Conservation (phyloP, 2,113 vertebrate genomes). For the Hyaena hyaena region DNA sequence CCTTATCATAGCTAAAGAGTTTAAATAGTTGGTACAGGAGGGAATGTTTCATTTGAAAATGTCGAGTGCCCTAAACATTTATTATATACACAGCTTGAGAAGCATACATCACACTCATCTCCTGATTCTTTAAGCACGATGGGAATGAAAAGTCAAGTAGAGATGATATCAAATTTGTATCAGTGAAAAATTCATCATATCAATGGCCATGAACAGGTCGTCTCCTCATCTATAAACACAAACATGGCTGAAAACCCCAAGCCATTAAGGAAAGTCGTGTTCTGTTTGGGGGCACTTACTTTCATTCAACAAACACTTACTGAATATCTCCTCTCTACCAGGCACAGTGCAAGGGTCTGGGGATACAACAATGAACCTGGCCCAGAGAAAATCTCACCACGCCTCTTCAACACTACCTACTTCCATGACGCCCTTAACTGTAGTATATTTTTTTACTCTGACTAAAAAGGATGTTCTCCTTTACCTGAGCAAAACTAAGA, state of each 20-base stretch:
- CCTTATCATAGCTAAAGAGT: not conserved
- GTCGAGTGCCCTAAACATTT: not conserved
- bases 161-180: not conserved
- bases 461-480: constrained; percentile 11
- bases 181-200: not conserved
- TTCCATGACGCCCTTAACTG: not conserved
- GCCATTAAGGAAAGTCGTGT: not conserved
- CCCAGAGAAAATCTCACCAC: not conserved
- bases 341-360: not conserved
- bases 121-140: not conserved
- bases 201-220: not conserved
- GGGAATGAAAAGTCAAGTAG: constrained; percentile 16
- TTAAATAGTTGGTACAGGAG: not conserved
- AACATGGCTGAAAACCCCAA: constrained; percentile 6
- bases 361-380: not conserved
- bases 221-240: not conserved
- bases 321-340: not conserved
- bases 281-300: not conserved
- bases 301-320: not conserved
- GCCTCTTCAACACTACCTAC: not conserved
- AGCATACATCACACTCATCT: not conserved
- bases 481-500: not conserved
- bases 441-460: not conserved
- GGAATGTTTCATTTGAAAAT: constrained; percentile 38
- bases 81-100: not conserved